Percentiles rank a stretch among this genome's conserved stretches.
Evolutionary conservation across 2,888 invertebrate genomes (phyloP).

Genomic region (Netelia fuscicornis): DNA sequence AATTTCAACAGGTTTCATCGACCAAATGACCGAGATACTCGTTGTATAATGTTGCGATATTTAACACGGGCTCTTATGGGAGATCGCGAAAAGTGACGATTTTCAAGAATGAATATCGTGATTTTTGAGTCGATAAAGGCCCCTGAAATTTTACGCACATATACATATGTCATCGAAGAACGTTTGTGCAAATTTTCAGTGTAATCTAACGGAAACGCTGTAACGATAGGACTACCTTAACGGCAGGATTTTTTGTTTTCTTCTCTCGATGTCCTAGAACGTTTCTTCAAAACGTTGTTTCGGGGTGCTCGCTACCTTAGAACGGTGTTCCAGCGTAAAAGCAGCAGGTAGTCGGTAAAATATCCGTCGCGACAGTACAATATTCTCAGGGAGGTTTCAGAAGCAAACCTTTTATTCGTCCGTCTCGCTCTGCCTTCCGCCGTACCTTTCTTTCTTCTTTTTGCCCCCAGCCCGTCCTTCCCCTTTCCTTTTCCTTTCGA

Average conservation of each 20-base stretch:
- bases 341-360: conserved; percentile 55
- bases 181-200: too few relatives aligned
- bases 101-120: too few relatives aligned
- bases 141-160: too few relatives aligned
- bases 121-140: too few relatives aligned
- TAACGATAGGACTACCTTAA: too few relatives aligned
- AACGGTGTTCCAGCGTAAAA: background rate
- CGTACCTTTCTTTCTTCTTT: conserved; percentile 3
- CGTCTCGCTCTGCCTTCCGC: conserved; percentile 20
- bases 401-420: conserved; percentile 46
- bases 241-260: background rate
- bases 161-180: too few relatives aligned
- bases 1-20: too few relatives aligned
- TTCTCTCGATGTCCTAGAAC: background rate
- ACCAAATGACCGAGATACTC: too few relatives aligned
- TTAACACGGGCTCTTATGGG: too few relatives aligned
- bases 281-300: background rate
- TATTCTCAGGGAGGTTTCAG: conserved; percentile 3
- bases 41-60: too few relatives aligned
- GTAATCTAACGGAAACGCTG: too few relatives aligned
- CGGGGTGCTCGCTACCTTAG: background rate
- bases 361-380: conserved; percentile 24
- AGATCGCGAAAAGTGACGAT: too few relatives aligned
- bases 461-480: background rate
- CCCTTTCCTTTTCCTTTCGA: conserved; percentile 5